Evolutionary conservation across 2,888 invertebrate genomes (phyloP), one percentile per base, ranked within the genome.

Genomic region (Cylindroiulus punctatus): DNA sequence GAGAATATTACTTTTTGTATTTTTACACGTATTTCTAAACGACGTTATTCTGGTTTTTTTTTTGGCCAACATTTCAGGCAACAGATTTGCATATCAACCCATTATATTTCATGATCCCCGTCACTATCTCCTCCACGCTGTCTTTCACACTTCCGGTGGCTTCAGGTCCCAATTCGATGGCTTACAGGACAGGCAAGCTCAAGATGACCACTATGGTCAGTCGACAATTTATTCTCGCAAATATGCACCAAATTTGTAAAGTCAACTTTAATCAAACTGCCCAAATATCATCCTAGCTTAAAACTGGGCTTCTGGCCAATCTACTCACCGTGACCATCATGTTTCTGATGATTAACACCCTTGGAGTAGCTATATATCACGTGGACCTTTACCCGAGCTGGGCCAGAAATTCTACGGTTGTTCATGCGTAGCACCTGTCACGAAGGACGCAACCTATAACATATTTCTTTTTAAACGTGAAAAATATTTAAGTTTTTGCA

Each of bases 141-240:
- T 97, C 93, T 32, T 93, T 97, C 93, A 97, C 97, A 93, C 93
- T 98, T 91, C 98, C 97, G 0, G 97, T 98, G 17, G 97, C 97
- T 82, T 98, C 98, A 0, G 97, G 98, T 0, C 97, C 98, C 26
- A 98, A 98, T 91, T 98, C 98, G 3, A 96, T 98, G 87, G 97
- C 96, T 0, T 96, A 96, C 22, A 95, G 95, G 0, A 95, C 95
- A 12, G 95, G 95, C 36, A 86, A 86, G 26, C 76, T 86, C 17
- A 32, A 22, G 26, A 76, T 86, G 76, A 36, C 36, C 8, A 42
- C 76, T n/a, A 76, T 86, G 86, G 86, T 86, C 17, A 65, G 57
- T 40, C 19, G 1, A 4, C 5, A 81, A 10, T 30, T 32, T 81
- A 10, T 81, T 14, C 19, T 1, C 17, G 8, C 3, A 81, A 19